Evolutionary conservation across 2,113 vertebrate genomes (phyloP).

Genomic region (Embiotoca jacksoni): DNA sequence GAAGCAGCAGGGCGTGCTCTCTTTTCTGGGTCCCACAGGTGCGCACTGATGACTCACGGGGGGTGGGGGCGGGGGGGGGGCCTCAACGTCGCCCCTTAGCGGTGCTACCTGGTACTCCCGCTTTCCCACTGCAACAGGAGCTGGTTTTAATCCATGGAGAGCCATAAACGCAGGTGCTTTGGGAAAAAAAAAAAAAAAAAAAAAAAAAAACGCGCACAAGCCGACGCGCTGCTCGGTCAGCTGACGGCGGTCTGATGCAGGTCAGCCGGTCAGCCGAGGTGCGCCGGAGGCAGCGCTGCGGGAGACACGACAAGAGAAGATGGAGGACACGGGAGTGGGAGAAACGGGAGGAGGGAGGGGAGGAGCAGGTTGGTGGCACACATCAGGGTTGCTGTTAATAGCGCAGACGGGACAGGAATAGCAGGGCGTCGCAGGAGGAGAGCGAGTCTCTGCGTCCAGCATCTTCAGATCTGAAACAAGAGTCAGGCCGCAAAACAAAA

Average conservation of each 20-base stretch:
- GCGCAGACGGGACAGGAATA: constrained; percentile 79
- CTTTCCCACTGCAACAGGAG: constrained; percentile 55
- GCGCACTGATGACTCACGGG: constrained; percentile 78
- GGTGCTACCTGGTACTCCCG: constrained; percentile 27
- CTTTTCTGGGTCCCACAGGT: constrained; percentile 59
- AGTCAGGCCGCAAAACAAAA: constrained; percentile 6
- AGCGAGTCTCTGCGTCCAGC: constrained; percentile 52
- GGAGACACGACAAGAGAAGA: constrained; percentile 53
- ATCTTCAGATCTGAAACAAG: constrained; percentile 37
- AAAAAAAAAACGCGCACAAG: not conserved
- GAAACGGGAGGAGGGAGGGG: not conserved
- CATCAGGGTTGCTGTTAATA: constrained; percentile 79
- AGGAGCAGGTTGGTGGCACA: constrained; percentile 69
- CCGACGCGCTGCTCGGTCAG: constrained; percentile 1
- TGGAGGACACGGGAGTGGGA: constrained; percentile 43
- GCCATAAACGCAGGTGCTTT: constrained; percentile 19
- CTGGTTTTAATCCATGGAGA: constrained; percentile 62
- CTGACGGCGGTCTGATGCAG: not conserved
- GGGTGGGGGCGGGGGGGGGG: constrained; percentile 17
- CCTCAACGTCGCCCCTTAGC: constrained; percentile 58
- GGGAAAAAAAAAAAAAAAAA: constrained; percentile 2
- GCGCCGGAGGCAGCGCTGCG: constrained; percentile 5
- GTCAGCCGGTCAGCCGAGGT: not conserved
- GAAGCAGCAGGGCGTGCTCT: constrained; percentile 44
- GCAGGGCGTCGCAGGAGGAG: constrained; percentile 68